phyloP scores from a whole-genome alignment of 2,113 vertebrate genomes.

The Macroglossus sobrinus region DNA sequence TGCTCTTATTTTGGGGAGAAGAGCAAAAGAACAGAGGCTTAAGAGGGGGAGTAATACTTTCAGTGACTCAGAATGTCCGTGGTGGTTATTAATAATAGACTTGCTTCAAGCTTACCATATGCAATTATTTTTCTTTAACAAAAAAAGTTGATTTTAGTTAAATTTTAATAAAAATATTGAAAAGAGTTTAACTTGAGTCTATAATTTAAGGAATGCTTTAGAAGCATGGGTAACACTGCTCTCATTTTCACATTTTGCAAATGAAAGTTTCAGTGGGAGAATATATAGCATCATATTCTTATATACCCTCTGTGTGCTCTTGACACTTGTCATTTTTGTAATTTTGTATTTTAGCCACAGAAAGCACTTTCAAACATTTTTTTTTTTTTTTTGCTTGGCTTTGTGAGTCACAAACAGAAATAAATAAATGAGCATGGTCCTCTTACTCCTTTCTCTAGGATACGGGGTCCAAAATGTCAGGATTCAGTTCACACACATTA shows the following conservation, averaged over 20 bases:
- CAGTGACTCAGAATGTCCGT: not conserved
- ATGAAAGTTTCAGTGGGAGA: not conserved
- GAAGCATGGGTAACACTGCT: not conserved
- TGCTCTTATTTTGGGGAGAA: not conserved
- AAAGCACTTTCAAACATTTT: not conserved
- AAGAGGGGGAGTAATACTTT: not conserved
- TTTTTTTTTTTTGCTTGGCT: not conserved
- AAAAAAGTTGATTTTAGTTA: constrained; percentile 24
- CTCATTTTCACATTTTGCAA: not conserved
- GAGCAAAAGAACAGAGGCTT: not conserved
- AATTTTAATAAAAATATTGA: not conserved
- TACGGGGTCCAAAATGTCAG: not conserved
- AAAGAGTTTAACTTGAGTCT: not conserved
- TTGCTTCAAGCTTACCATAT: not conserved
- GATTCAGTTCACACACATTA: not conserved
- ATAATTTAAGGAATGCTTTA: not conserved
- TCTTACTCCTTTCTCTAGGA: not conserved
- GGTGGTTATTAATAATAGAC: constrained; percentile 31
- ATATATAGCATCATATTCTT: not conserved
- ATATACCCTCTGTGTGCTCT: not conserved
- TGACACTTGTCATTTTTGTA: not conserved
- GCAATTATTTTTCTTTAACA: constrained; percentile 28
- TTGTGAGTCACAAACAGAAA: not conserved
- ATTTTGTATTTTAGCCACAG: not conserved
- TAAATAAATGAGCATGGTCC: not conserved